Evolutionary conservation across 2,888 invertebrate species (phyloP), one percentile per base, ranked within the genome.

Genomic region (Leucophora obtusa): DNA sequence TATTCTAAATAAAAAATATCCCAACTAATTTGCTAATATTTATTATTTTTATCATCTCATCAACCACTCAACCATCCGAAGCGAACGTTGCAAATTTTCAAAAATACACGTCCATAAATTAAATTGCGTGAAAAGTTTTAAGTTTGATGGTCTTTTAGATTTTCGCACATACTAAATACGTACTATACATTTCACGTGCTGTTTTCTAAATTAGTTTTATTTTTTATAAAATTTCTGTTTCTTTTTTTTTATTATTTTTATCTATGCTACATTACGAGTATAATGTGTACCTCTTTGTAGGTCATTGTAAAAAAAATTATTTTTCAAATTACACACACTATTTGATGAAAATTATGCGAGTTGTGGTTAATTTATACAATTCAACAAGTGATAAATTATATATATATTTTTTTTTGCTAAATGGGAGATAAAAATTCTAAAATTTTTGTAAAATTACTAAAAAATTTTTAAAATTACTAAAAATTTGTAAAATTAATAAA

Each of bases 271-370:
- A 51, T 54, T n/a, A 38, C 63, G 18, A n/a, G 2, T n/a, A n/a
- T n/a, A n/a, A n/a, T 14, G 38, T 56, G 47, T 72, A 72, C 72
- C 72, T 72, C 62, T 72, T 72, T 72, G 63, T 72, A 63, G 72
- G 72, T 72, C 63, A 72, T 72, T 72, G 72, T 63, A 43, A 63
- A 63, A 63, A 50, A 17, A 63, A 15, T n/a, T 2, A n/a, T n/a
- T n/a, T n/a, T 47, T 47, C 3, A 47, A 47, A 47, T n/a, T 7
- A 28, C 28, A 28, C 28, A 28, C 28, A 6, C 28, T 6, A 28
- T 28, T 28, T 47, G 1, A 47, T 47, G 43, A n/a, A n/a, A n/a
- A n/a, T n/a, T n/a, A n/a, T n/a, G n/a, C n/a, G 43, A 47, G n/a
- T 47, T 47, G n/a, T 47, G 2, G 3, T n/a, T 47, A 47, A n/a